These are phyloP conservation scores for Loxodonta africana DNA, from an alignment of 2,113 vertebrate genomes.

Conservation along the genomic window DNA sequence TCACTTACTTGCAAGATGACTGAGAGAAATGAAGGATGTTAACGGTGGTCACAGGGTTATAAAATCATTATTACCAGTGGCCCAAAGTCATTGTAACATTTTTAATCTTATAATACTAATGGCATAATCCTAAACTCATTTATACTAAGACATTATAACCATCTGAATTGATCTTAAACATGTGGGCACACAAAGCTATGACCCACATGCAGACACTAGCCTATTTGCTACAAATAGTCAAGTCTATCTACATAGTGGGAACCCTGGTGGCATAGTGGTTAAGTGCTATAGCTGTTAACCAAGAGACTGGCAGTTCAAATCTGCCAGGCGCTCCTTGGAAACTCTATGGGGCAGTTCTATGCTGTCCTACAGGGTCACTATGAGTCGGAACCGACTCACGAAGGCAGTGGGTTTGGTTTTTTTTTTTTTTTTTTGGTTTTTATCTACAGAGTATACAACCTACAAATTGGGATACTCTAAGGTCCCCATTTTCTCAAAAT, in stretches of 20 bases:
- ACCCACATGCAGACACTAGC: not conserved
- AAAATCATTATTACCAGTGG: not conserved
- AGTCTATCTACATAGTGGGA: not conserved
- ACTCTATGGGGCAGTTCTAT: no score
- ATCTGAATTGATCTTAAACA: conserved; percentile 9
- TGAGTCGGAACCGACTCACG: no score
- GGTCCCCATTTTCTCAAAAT: conserved; percentile 13
- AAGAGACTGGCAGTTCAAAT: no score
- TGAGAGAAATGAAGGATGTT: not conserved
- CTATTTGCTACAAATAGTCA: not conserved
- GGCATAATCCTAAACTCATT: not conserved
- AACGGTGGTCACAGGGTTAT: not conserved
- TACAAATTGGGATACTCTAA: not conserved
- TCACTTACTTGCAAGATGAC: not conserved
- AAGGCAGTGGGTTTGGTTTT: no score
- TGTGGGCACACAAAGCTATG: not conserved
- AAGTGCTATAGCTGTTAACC: no score
- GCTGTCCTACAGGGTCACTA: no score
- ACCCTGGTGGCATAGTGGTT: no score
- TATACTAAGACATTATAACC: not conserved
- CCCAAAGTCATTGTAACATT: not conserved
- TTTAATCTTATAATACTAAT: not conserved
- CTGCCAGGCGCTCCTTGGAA: no score
- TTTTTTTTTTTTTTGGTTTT: no score
- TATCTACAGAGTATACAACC: not conserved